These are phyloP conservation scores for Urocitellus parryii DNA, from an alignment of 2,113 vertebrate species.

Conservation along the genomic window DNA sequence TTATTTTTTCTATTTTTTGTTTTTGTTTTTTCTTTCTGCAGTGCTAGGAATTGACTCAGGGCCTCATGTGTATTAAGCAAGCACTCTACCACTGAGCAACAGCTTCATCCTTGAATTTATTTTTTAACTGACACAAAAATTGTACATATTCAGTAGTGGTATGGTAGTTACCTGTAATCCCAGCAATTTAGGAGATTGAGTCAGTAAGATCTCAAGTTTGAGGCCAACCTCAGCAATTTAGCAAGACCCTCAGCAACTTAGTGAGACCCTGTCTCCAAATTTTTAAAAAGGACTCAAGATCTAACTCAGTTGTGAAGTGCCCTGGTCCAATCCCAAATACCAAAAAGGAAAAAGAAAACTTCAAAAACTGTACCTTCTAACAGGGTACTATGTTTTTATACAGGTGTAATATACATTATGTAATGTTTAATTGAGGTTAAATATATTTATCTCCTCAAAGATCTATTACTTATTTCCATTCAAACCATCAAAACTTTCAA, in stretches of 20 bases:
- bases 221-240: no score
- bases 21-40: background rate
- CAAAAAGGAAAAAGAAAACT: no score
- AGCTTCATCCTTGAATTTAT: background rate
- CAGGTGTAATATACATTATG: background rate
- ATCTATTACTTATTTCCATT: background rate
- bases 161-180: background rate
- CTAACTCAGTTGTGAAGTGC: no score
- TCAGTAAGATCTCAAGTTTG: no score
- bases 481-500: background rate
- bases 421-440: background rate
- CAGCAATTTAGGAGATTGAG: no score
- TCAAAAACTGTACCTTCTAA: no score
- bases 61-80: background rate
- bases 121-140: background rate
- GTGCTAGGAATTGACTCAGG: background rate
- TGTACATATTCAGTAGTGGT: background rate
- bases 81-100: background rate
- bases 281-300: no score
- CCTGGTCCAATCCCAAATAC: no score
- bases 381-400: background rate
- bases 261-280: no score
- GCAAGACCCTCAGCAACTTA: no score
- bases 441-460: background rate
- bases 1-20: no score